Conservation (phyloP, 2,888 invertebrate species). For the Mylabris sibirica region DNA sequence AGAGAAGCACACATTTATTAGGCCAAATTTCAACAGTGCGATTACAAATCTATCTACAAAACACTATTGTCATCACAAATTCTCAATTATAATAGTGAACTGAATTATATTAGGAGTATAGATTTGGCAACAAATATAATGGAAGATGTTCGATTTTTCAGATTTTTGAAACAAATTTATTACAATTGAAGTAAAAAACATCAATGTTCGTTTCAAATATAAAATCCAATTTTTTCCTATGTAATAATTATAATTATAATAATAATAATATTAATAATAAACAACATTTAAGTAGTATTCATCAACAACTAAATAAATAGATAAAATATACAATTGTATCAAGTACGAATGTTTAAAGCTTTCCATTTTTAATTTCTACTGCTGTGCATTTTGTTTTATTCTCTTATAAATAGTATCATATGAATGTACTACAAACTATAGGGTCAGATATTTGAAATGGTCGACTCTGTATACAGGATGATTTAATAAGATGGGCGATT, state of each 20-base stretch:
- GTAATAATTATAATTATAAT: slow-evolving; percentile 20
- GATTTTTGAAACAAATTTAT: not conserved
- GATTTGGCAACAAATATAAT: not conserved
- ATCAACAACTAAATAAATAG: slow-evolving; percentile 25
- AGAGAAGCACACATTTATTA: slow-evolving; percentile 34
- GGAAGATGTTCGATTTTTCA: not conserved
- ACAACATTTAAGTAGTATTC: not conserved
- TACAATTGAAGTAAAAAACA: not conserved
- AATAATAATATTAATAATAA: slow-evolving; percentile 16
- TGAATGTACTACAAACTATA: slow-evolving; percentile 13
- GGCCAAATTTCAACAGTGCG: slow-evolving; percentile 35
- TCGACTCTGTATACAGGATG: too few species aligned
- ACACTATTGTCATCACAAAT: slow-evolving; percentile 35
- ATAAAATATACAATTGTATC: slow-evolving; percentile 27
- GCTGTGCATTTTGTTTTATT: slow-evolving; percentile 30
- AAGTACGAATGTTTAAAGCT: slow-evolving; percentile 33
- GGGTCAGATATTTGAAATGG: not conserved
- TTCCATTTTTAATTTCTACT: slow-evolving; percentile 22
- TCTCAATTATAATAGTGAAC: not conserved
- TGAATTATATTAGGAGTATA: not conserved
- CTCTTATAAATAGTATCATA: slow-evolving; percentile 19
- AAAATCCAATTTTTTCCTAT: not conserved
- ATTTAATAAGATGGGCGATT: too few species aligned
- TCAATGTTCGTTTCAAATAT: not conserved
- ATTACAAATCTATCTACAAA: slow-evolving; percentile 31